Evolutionary conservation across 2,797 vertebrate species (phyloP).

Genomic region (Melopsittacus undulatus): DNA sequence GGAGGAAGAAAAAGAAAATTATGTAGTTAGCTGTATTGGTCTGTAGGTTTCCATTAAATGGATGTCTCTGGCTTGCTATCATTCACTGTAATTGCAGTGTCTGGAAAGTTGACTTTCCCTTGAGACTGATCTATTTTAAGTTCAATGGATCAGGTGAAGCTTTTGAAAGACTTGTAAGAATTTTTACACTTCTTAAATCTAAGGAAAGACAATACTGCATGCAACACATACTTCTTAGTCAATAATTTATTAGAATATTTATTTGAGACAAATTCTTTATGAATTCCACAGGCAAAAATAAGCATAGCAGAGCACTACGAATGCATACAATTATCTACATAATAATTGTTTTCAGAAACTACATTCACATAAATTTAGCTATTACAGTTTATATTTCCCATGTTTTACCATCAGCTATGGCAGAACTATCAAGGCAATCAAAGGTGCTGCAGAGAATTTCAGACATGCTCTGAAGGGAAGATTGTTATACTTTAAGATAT

Average conservation of each 20-base stretch:
- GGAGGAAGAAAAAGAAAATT: constrained; percentile 58
- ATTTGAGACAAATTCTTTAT: constrained; percentile 6
- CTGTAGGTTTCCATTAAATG: constrained; percentile 71
- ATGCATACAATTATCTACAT: neutral
- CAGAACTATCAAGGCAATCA: neutral
- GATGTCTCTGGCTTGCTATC: constrained; percentile 74
- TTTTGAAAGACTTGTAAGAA: constrained; percentile 69
- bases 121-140: constrained; percentile 80
- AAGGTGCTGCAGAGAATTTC: neutral
- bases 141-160: constrained; percentile 74
- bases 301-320: neutral
- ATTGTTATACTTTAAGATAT: neutral
- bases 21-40: constrained; percentile 49
- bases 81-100: constrained; percentile 78
- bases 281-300: neutral
- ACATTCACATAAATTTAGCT: neutral
- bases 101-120: constrained; percentile 75
- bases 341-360: neutral
- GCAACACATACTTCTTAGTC: neutral
- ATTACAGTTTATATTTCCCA: neutral
- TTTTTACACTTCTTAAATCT: constrained; percentile 64
- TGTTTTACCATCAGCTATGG: neutral
- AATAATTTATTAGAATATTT: constrained; percentile 28
- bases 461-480: neutral
- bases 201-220: constrained; percentile 40